Conservation (phyloP, 2,797 vertebrate species). For the Malurus splendens region DNA sequence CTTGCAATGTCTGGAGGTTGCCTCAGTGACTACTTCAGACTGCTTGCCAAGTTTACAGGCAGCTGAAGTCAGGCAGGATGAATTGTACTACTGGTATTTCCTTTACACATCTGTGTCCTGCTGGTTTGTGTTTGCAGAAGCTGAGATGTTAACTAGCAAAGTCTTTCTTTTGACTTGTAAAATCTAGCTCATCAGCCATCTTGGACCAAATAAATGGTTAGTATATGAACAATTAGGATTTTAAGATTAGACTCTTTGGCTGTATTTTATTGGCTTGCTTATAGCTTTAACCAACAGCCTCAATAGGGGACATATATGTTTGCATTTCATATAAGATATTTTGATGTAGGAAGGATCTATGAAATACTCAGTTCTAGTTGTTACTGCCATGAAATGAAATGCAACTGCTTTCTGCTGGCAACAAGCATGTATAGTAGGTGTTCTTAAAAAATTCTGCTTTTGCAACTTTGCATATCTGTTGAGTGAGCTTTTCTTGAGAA, state of each 20-base stretch:
- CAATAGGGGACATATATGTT: accelerated
- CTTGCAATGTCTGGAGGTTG: neutral
- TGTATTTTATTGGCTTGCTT: neutral
- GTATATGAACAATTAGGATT: neutral
- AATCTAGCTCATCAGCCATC: neutral
- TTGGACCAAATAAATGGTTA: neutral
- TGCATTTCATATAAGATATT: neutral
- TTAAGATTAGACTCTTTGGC: neutral
- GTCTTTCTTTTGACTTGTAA: neutral
- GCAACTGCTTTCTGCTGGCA: neutral
- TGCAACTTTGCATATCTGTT: neutral
- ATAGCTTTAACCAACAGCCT: neutral
- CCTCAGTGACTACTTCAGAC: neutral
- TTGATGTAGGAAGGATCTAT: neutral
- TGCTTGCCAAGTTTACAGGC: neutral
- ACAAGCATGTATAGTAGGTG: neutral
- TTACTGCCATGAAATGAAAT: neutral
- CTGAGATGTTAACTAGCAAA: neutral
- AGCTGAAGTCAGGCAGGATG: neutral
- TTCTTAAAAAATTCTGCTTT: neutral
- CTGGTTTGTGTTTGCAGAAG: neutral
- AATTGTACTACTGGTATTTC: neutral
- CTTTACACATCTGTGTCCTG: neutral
- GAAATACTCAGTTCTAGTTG: neutral
- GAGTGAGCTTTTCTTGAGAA: neutral